Evolutionary conservation across 2,888 invertebrate genomes (phyloP), one percentile per base, ranked within the genome.

Genomic region (Cylloceria caligata): DNA sequence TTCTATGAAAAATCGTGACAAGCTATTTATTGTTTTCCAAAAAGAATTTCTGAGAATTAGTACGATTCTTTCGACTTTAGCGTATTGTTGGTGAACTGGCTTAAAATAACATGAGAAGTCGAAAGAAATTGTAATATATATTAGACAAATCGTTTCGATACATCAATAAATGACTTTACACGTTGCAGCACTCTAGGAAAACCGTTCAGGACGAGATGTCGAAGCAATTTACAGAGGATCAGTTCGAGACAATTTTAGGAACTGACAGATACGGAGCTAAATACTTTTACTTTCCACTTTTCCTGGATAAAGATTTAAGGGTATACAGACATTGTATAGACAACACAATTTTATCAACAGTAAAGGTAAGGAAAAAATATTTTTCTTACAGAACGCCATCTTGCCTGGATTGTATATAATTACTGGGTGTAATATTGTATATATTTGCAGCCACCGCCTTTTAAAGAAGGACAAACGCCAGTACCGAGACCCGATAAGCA

Each of bases 261-360:
- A 88, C 88, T 1, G 95, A 95, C 88, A 92, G 93, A 42, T 88
- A 93, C 5, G 94, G 94, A 19, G 92, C 93, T 82, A 91, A 92
- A 80, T 94, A 94, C 87, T 90, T 94, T 81, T 94, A 94, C 88
- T 94, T 94, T 87, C 94, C 94, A 27, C 94, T 94, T 85, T 94
- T 94, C 87, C 92, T 94, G 83, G 93, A 94, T 1, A 93, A 91
- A 34, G 94, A 94, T 88, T 88, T 94, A 1, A 89, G 94, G 39
- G 91, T 94, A 42, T 94, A 94, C 87, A 91, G 92, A 52, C 93
- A 94, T 52, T 91, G 86, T 68, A 83, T 92, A 34, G 90, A 91
- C 78, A 92, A 92, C 80, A 88, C 88, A 77, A 86, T 92, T 75
- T 76, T 91, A 3, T 90, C 89, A 16, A 86, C 89, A 3, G 88